phyloP scores from a whole-genome alignment of 1,140 invertebrate species.

The Drosophila kikkawai region DNA sequence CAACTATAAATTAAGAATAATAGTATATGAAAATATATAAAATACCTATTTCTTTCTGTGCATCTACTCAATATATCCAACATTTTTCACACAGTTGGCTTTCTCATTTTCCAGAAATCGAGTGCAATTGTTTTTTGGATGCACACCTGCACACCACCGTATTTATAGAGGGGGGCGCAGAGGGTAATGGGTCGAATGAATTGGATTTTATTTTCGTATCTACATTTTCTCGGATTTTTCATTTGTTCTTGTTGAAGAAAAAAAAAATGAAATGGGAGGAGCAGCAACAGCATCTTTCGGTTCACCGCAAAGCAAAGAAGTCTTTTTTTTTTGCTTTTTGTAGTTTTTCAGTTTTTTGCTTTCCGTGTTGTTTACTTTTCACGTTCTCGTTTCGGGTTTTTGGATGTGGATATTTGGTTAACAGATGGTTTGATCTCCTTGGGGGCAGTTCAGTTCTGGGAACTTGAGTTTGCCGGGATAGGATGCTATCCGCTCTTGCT shows the following conservation, averaged over 20 bases:
- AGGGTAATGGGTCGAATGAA: slow-evolving; percentile 10
- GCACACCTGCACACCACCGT: slow-evolving; percentile 53
- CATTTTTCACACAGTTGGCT: slow-evolving; percentile 41
- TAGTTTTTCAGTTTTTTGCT: slow-evolving; percentile 27
- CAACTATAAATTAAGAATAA: not conserved
- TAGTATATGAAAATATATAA: not conserved
- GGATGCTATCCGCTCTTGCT: not conserved
- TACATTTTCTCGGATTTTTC: slow-evolving; percentile 62
- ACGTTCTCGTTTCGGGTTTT: slow-evolving; percentile 65
- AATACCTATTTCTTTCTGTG: not conserved
- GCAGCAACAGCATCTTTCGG: slow-evolving; percentile 51
- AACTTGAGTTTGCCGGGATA: slow-evolving; percentile 30
- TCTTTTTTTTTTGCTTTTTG: slow-evolving; percentile 19
- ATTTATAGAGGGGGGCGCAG: not conserved
- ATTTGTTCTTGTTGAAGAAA: slow-evolving; percentile 13
- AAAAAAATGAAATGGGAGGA: slow-evolving; percentile 16
- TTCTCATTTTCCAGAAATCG: slow-evolving; percentile 65
- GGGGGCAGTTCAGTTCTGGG: slow-evolving; percentile 52
- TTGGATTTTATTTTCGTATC: slow-evolving; percentile 71
- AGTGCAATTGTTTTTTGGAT: slow-evolving; percentile 57
- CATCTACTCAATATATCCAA: not conserved
- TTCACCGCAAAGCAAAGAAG: slow-evolving; percentile 53
- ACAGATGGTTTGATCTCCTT: slow-evolving; percentile 77
- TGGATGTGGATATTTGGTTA: slow-evolving; percentile 71
- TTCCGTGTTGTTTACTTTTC: slow-evolving; percentile 66